Percentiles rank a stretch among this genome's conserved stretches.
Evolutionary conservation across 2,888 invertebrate genomes (phyloP).

Genomic region (Thymelicus sylvestris): DNA sequence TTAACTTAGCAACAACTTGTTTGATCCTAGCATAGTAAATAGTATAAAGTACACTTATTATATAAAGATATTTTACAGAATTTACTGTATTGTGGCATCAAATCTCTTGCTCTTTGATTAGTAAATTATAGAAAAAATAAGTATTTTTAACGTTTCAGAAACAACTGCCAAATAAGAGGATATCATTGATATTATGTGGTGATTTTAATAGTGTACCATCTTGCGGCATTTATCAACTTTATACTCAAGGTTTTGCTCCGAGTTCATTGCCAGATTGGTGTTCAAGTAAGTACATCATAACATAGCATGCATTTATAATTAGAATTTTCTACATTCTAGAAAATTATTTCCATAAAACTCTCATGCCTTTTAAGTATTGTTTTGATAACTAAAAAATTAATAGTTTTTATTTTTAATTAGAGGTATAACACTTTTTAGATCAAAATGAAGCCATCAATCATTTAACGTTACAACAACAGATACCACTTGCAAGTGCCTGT

Average conservation of each 20-base stretch:
- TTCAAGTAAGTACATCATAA: slow-evolving; percentile 86
- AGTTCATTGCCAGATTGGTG: slow-evolving; percentile 89
- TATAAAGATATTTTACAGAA: neutral
- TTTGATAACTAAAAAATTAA: too few species aligned
- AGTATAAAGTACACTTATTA: too few species aligned
- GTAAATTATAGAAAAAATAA: too few species aligned
- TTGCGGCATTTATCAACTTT: slow-evolving; percentile 91
- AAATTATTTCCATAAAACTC: too few species aligned
- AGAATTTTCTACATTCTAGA: too few species aligned
- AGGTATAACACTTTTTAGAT: slow-evolving; percentile 77
- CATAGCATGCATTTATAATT: too few species aligned
- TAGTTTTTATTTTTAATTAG: too few species aligned
- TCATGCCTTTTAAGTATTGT: too few species aligned
- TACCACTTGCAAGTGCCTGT: slow-evolving; percentile 90
- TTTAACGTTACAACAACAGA: slow-evolving; percentile 87
- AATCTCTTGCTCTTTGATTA: too few species aligned
- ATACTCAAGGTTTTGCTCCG: slow-evolving; percentile 88
- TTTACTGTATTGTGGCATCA: neutral
- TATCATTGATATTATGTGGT: slow-evolving; percentile 93
- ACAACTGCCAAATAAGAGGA: slow-evolving; percentile 53
- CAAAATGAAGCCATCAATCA: slow-evolving; percentile 86
- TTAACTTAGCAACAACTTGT: too few species aligned
- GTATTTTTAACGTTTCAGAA: slow-evolving; percentile 44
- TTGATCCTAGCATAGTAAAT: too few species aligned
- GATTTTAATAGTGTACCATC: slow-evolving; percentile 96